Percentiles rank a stretch among this genome's conserved stretches.
Evolutionary conservation across 2,888 invertebrate genomes (phyloP).

Genomic region (Drosophila prostipennis): DNA sequence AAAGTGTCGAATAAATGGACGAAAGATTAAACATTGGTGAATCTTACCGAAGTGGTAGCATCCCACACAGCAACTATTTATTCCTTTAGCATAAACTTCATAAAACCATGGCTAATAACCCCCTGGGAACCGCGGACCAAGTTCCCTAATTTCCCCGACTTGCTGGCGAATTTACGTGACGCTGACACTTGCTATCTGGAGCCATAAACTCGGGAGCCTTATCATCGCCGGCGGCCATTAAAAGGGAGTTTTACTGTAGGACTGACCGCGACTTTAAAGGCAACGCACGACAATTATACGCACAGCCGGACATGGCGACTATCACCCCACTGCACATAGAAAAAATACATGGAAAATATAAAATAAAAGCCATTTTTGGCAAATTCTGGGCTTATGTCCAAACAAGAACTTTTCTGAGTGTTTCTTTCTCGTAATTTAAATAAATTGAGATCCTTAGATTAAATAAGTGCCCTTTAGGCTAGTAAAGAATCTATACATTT

Average conservation of each 20-base stretch:
- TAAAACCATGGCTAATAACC: slow-evolving; percentile 39
- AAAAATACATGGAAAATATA: neutral
- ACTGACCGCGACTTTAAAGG: slow-evolving; percentile 52
- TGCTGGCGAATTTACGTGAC: slow-evolving; percentile 67
- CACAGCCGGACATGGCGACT: slow-evolving; percentile 58
- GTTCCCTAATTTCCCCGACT: slow-evolving; percentile 27
- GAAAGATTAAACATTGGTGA: slow-evolving; percentile 38
- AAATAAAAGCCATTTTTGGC: too few species aligned
- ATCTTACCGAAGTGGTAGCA: slow-evolving; percentile 14
- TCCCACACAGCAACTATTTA: slow-evolving; percentile 21
- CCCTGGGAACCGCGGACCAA: slow-evolving; percentile 29
- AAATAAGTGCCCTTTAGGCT: too few species aligned
- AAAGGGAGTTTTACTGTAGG: slow-evolving; percentile 78
- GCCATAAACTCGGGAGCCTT: slow-evolving; percentile 79
- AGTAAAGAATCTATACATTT: too few species aligned
- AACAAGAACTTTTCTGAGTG: too few species aligned
- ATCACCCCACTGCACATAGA: slow-evolving; percentile 8
- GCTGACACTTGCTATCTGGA: slow-evolving; percentile 81
- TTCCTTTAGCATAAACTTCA: slow-evolving; percentile 14
- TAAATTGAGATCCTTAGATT: too few species aligned
- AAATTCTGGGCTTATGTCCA: too few species aligned
- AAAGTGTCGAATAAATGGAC: slow-evolving; percentile 46
- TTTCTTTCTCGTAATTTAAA: too few species aligned
- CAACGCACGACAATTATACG: slow-evolving; percentile 62
- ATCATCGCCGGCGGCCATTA: slow-evolving; percentile 78